Percentiles rank a stretch among this genome's conserved stretches.
Evolutionary conservation across 2,797 vertebrate species (phyloP).

Genomic region (Simalia tracyae): DNA sequence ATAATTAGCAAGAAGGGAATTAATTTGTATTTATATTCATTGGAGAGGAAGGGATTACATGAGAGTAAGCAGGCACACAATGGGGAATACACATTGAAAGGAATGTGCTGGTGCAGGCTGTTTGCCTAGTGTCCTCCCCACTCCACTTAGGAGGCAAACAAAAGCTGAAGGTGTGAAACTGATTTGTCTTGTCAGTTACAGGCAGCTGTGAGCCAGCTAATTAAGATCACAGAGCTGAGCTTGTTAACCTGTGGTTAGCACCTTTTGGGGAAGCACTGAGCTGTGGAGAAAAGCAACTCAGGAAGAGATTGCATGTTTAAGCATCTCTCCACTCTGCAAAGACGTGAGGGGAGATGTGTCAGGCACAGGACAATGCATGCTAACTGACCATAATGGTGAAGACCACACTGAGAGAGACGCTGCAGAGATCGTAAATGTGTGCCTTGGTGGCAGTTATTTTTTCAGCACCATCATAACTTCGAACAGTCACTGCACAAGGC

Average conservation of each 20-base stretch:
- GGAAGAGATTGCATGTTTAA: not conserved
- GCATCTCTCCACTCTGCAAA: not conserved
- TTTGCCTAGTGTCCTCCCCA: not conserved
- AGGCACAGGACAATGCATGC: not conserved
- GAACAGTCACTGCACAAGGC: not conserved
- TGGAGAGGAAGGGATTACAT: not conserved
- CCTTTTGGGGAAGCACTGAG: not conserved
- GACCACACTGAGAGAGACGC: not conserved
- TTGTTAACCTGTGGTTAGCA: not conserved
- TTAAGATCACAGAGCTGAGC: not conserved
- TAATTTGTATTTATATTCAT: not conserved
- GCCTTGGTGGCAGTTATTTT: not conserved
- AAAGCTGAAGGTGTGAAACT: not conserved
- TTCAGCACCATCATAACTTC: not conserved
- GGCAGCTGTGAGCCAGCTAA: not conserved
- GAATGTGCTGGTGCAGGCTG: not conserved
- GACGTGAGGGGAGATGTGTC: not conserved
- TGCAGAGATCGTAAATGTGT: not conserved
- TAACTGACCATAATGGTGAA: not conserved
- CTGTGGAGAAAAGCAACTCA: not conserved
- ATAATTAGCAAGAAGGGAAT: not conserved
- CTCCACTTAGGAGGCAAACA: not conserved
- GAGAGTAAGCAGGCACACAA: not conserved
- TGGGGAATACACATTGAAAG: not conserved
- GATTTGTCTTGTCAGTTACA: not conserved